A percentile compares a stretch with the other conserved stretches of the same genome.
These are phyloP conservation scores for Oxytorus armatus DNA, from an alignment of 2,888 invertebrate genomes.

Conservation along the genomic window DNA sequence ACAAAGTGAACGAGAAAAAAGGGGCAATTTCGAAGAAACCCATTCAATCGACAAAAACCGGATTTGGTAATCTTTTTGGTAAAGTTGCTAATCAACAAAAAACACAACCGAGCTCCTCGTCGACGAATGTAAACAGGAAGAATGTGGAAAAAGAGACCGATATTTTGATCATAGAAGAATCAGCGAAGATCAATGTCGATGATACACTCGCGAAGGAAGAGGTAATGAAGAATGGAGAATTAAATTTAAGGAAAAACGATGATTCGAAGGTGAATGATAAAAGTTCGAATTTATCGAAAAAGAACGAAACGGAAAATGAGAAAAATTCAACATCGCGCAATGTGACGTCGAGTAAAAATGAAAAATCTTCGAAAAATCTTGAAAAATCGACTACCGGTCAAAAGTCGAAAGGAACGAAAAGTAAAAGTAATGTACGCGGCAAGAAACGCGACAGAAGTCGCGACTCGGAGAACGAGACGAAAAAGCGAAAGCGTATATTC, in stretches of 20 bases:
- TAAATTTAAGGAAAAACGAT: not conserved
- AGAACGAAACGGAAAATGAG: not conserved
- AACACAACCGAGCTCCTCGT: not conserved
- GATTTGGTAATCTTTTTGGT: slow-evolving; percentile 78
- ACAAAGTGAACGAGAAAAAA: slow-evolving; percentile 65
- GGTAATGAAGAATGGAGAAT: slow-evolving; percentile 6
- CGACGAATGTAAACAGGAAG: slow-evolving; percentile 41
- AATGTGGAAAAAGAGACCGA: not conserved
- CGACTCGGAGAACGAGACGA: slow-evolving; percentile 67
- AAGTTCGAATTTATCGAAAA: not conserved
- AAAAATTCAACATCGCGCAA: not conserved
- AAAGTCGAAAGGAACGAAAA: slow-evolving; percentile 58
- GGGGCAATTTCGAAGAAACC: slow-evolving; percentile 71
- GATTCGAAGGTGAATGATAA: slow-evolving; percentile 24
- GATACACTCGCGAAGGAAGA: not conserved
- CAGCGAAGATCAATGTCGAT: not conserved
- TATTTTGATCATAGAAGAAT: slow-evolving; percentile 7
- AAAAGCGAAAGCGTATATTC: slow-evolving; percentile 79
- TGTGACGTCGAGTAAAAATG: too few species aligned
- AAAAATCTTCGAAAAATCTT: slow-evolving; percentile 14
- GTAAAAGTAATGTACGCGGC: slow-evolving; percentile 66
- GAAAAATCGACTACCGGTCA: slow-evolving; percentile 40
- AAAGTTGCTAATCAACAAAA: slow-evolving; percentile 71
- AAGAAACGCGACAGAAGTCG: slow-evolving; percentile 76
- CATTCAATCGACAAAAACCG: slow-evolving; percentile 72